Percentiles rank a stretch among this genome's conserved stretches.
phyloP scores from a whole-genome alignment of 2,113 vertebrate species.

The Jaculus jaculus region DNA sequence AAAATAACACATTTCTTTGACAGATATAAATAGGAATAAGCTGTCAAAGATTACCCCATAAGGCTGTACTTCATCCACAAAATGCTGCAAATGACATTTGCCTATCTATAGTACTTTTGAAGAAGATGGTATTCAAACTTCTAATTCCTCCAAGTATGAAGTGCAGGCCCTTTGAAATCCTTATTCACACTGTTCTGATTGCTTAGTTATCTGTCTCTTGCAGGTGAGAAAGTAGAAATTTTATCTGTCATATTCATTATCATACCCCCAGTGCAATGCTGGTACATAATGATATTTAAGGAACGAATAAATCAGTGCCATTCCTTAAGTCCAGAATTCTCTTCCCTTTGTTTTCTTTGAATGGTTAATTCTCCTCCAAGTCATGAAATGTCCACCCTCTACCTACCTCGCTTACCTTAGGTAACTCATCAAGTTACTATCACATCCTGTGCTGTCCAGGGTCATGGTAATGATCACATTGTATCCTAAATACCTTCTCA shows the following conservation, averaged over 20 bases:
- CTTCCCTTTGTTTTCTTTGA: background rate
- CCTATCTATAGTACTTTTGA: background rate
- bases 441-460: rapidly evolving
- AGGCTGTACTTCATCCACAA: background rate
- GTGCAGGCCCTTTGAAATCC: background rate
- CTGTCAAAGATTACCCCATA: background rate
- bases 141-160: background rate
- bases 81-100: background rate
- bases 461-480: background rate
- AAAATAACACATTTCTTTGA: constrained; percentile 47
- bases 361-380: background rate
- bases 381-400: background rate
- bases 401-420: background rate
- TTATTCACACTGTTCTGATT: background rate
- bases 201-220: background rate
- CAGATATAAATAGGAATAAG: constrained; percentile 1
- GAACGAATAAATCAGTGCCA: background rate
- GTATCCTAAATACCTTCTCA: background rate
- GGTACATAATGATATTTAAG: background rate
- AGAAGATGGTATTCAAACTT: background rate
- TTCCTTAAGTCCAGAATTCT: background rate
- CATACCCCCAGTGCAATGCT: background rate
- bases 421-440: background rate
- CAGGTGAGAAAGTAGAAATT: background rate
- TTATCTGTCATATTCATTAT: background rate